Evolutionary conservation across 2,113 vertebrate genomes (phyloP).

Genomic region (Tautogolabrus adspersus): DNA sequence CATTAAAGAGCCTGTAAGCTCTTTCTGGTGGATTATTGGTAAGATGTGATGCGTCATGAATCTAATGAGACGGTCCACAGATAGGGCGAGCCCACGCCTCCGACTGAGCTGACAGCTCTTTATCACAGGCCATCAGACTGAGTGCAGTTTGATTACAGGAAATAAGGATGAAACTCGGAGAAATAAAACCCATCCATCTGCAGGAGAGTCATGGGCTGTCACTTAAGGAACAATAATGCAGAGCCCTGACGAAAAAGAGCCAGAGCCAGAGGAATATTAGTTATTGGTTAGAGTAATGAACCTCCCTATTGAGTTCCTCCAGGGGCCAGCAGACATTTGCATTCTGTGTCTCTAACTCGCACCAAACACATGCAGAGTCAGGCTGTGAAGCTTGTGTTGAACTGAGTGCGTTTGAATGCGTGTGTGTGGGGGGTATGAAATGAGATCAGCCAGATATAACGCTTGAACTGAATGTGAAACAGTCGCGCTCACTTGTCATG

Average conservation of each 20-base stretch:
- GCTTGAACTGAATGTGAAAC: conserved; percentile 17
- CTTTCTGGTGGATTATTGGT: conserved; percentile 10
- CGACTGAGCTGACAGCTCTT: conserved; percentile 14
- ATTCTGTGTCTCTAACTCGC: conserved; percentile 7
- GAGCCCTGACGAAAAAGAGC: conserved; percentile 9
- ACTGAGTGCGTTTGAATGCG: background rate
- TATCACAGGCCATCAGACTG: conserved; percentile 19
- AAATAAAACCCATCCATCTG: conserved; percentile 47
- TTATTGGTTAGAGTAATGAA: conserved; percentile 47
- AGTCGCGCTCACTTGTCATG: background rate
- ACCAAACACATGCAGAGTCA: conserved; percentile 1
- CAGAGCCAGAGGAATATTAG: conserved; percentile 41
- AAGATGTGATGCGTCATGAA: conserved; percentile 18
- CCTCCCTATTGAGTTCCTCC: conserved; percentile 35
- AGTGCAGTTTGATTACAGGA: conserved; percentile 50
- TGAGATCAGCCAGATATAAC: conserved; percentile 16
- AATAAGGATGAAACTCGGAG: conserved; percentile 25
- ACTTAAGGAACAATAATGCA: conserved; percentile 43
- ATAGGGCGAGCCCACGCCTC: background rate
- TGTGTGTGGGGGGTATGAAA: background rate
- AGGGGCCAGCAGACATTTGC: conserved; percentile 29
- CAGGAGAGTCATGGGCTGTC: conserved; percentile 27
- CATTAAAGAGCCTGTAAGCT: conserved; percentile 22
- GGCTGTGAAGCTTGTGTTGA: conserved; percentile 1
- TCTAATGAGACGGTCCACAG: conserved; percentile 22